Conservation (phyloP, 1,140 invertebrate genomes). For the Metaphire vulgaris region DNA sequence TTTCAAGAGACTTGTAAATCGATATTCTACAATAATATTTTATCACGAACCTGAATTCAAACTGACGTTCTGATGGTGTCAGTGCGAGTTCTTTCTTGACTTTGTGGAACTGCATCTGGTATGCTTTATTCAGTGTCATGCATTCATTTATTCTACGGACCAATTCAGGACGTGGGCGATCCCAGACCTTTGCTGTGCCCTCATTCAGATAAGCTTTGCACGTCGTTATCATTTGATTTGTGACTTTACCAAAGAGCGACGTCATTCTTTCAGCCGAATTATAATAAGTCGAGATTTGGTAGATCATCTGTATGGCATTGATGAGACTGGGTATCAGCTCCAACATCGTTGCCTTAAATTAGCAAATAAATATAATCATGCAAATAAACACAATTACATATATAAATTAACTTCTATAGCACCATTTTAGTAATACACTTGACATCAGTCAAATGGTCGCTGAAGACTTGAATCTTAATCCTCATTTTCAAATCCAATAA, state of each 20-base stretch:
- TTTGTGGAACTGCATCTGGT: conserved; percentile 55
- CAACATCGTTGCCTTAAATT: conserved; percentile 56
- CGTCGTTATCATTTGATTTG: conserved; percentile 93
- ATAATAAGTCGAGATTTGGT: conserved; percentile 54
- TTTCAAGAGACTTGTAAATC: too few relatives aligned
- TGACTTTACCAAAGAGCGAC: conserved; percentile 61
- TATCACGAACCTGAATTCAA: conserved; percentile 76
- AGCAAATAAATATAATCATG: not conserved
- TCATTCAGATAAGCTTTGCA: conserved; percentile 86
- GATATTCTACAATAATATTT: too few relatives aligned
- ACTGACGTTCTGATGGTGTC: conserved; percentile 62
- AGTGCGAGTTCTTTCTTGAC: conserved; percentile 55
- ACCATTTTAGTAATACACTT: too few relatives aligned
- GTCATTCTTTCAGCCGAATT: conserved; percentile 54
- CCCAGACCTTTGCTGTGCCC: conserved; percentile 81
- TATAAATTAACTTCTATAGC: too few relatives aligned
- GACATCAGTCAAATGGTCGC: too few relatives aligned
- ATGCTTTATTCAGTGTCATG: conserved; percentile 73
- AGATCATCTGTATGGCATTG: conserved; percentile 53
- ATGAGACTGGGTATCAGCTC: conserved; percentile 52
- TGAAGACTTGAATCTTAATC: too few relatives aligned
- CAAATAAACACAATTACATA: too few relatives aligned
- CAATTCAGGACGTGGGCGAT: conserved; percentile 60
- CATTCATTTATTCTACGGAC: conserved; percentile 73
- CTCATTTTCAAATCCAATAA: too few relatives aligned